phyloP scores from a whole-genome alignment of 2,888 invertebrate species.

The Lithophane semibrunnea region DNA sequence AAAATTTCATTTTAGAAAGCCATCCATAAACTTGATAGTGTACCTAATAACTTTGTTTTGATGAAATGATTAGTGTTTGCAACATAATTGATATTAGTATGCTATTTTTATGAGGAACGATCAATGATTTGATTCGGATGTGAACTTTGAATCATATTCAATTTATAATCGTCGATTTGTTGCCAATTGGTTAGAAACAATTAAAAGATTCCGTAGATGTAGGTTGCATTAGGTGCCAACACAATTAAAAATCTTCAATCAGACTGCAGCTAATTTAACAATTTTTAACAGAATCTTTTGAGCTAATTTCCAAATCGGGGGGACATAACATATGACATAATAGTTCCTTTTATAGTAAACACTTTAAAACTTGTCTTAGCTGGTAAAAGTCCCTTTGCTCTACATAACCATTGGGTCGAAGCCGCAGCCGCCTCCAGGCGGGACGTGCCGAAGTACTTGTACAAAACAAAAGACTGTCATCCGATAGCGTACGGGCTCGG shows the following conservation, averaged over 20 bases:
- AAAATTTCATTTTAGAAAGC: slow-evolving; percentile 56
- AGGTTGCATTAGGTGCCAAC: background rate
- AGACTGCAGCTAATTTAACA: too few relatives aligned
- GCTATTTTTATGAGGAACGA: slow-evolving; percentile 18
- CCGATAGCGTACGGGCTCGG: slow-evolving; percentile 72
- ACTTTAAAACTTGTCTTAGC: slow-evolving; percentile 25
- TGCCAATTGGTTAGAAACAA: background rate
- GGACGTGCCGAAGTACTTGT: slow-evolving; percentile 80
- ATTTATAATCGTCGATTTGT: slow-evolving; percentile 9
- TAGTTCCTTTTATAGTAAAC: slow-evolving; percentile 12
- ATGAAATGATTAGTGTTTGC: slow-evolving; percentile 33
- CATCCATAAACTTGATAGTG: slow-evolving; percentile 22
- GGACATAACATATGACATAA: background rate
- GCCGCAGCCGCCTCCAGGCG: slow-evolving; percentile 61
- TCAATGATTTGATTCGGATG: slow-evolving; percentile 27
- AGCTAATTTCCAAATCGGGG: background rate
- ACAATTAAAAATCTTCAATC: background rate
- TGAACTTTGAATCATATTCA: slow-evolving; percentile 27
- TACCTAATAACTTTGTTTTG: slow-evolving; percentile 29
- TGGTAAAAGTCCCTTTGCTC: slow-evolving; percentile 66
- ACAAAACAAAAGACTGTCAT: slow-evolving; percentile 83
- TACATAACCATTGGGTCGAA: slow-evolving; percentile 67
- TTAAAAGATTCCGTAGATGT: background rate
- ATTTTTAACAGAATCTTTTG: background rate
- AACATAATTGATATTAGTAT: slow-evolving; percentile 35